Evolutionary conservation across 2,888 invertebrate genomes (phyloP).

Genomic region (Pheosia tremula): DNA sequence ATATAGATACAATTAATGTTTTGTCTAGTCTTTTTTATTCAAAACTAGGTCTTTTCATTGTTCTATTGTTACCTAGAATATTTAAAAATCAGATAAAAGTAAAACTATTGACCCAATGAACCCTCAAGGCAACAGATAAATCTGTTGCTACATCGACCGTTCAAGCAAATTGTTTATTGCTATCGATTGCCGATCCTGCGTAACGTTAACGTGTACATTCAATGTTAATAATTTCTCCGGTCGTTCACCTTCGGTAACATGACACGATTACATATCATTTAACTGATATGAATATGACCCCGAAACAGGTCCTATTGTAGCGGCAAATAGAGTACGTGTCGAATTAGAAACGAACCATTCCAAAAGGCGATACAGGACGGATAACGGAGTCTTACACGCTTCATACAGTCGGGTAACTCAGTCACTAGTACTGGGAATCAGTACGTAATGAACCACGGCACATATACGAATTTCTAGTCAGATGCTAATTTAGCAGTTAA

Average conservation of each 20-base stretch:
- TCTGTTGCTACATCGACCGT: constrained; percentile 21
- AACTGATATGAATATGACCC: constrained; percentile 69
- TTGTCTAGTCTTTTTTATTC: no score
- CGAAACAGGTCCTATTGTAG: constrained; percentile 74
- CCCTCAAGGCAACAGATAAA: constrained; percentile 26
- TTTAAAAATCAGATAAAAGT: constrained; percentile 2
- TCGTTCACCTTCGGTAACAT: constrained; percentile 66
- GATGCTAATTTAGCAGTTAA: constrained; percentile 2
- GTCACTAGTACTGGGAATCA: constrained; percentile 56
- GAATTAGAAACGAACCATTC: constrained; percentile 74
- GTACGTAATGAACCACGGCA: constrained; percentile 7
- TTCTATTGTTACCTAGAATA: not conserved
- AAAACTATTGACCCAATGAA: constrained; percentile 30
- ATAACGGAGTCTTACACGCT: constrained; percentile 63
- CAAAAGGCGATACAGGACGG: constrained; percentile 78
- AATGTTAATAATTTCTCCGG: constrained; percentile 42
- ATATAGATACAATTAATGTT: no score
- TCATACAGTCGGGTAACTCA: constrained; percentile 47
- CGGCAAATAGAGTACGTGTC: constrained; percentile 73
- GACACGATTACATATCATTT: constrained; percentile 74
- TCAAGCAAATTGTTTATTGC: constrained; percentile 31
- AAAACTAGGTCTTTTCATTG: not conserved
- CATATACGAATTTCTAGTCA: not conserved
- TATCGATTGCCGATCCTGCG: constrained; percentile 24
- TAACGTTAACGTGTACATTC: constrained; percentile 17